Evolutionary conservation across 2,113 vertebrate genomes (phyloP).

Genomic region (Fukomys damarensis): DNA sequence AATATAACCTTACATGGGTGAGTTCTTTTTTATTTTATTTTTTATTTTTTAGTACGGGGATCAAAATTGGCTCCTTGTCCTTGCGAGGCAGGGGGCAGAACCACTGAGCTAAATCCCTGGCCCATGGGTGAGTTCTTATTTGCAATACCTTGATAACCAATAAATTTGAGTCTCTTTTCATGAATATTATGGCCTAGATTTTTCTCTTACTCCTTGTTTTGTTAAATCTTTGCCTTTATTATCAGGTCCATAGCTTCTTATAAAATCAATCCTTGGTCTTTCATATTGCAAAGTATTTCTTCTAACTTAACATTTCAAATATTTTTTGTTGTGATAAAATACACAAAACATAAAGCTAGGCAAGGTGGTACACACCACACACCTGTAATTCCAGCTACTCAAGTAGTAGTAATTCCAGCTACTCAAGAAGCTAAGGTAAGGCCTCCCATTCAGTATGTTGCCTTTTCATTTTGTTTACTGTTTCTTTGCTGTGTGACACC

Average conservation of each 20-base stretch:
- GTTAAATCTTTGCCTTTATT: not conserved
- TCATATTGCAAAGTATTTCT: too few species aligned
- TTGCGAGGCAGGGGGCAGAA: too few species aligned
- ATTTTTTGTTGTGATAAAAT: not conserved
- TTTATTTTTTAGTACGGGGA: too few species aligned
- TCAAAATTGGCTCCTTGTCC: too few species aligned
- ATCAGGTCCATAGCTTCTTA: not conserved
- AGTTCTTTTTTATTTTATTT: too few species aligned
- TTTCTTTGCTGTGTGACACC: not conserved
- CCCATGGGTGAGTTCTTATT: too few species aligned
- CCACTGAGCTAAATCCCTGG: too few species aligned
- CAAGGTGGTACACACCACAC: not conserved
- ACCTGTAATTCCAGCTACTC: too few species aligned
- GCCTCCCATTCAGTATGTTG: not conserved
- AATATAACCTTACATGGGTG: not conserved
- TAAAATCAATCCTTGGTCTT: too few species aligned
- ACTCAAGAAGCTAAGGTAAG: not conserved
- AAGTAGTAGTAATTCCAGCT: not conserved
- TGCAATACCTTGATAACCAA: not conserved
- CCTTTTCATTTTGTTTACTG: slow-evolving; percentile 12
- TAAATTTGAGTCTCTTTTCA: not conserved
- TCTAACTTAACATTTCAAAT: not conserved
- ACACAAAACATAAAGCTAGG: not conserved
- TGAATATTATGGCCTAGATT: too few species aligned
- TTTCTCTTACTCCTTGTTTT: not conserved